Conservation (phyloP, 2,797 vertebrate species). For the Taeniopygia guttata region DNA sequence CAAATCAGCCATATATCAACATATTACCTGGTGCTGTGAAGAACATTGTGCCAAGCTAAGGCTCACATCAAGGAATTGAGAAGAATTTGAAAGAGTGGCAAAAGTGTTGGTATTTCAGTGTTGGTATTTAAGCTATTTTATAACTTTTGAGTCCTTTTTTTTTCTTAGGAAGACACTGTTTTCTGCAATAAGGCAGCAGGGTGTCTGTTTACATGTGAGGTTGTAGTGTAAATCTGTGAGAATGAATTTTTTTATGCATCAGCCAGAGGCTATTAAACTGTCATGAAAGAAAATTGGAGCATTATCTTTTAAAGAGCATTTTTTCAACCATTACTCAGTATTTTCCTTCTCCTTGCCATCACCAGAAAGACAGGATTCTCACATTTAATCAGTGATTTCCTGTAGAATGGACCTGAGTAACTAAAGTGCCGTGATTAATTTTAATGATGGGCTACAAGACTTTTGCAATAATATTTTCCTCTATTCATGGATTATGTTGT, state of each 20-base stretch:
- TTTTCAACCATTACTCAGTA: neutral
- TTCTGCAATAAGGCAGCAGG: neutral
- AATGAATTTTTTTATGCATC: neutral
- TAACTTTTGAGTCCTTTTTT: neutral
- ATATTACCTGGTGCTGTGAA: neutral
- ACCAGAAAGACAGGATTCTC: neutral
- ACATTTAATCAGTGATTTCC: neutral
- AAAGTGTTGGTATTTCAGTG: neutral
- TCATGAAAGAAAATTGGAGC: neutral
- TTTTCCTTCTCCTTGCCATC: neutral
- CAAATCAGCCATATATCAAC: neutral
- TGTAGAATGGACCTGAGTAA: neutral
- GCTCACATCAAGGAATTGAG: neutral
- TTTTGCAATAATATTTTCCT: slow-evolving; percentile 15
- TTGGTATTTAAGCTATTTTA: neutral
- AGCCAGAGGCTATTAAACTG: neutral
- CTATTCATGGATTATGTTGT: neutral
- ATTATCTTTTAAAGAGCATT: neutral
- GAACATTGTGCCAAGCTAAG: neutral
- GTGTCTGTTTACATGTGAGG: neutral
- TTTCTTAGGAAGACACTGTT: neutral
- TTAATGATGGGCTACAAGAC: neutral
- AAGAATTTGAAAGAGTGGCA: neutral
- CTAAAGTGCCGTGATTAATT: neutral
- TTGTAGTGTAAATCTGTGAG: neutral